Base-by-base conservation (phyloP, 2,888 invertebrate species). In the Orthosia gothica region DNA sequence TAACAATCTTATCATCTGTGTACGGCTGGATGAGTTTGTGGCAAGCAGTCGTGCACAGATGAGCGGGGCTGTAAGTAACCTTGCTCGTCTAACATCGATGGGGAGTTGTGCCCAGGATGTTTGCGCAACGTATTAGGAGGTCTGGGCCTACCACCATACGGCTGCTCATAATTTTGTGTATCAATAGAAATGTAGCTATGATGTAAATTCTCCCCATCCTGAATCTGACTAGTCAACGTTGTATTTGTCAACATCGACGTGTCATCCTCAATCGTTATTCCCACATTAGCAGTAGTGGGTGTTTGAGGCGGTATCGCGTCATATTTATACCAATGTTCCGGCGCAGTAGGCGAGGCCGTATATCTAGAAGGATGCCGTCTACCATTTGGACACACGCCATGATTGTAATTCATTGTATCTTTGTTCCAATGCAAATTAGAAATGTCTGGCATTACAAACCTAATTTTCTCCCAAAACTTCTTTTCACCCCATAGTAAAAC, bases 381-480 rank as follows among this genome's bases (percentile, higher is more conserved):
- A 70, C 95, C 96, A 91, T 97, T 97, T 84, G 97, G 97, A 89
- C 96, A 96, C 52, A 95, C 93, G 86, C 94, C 95, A 89, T 97
- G 97, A 90, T 95, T 96, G 87, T 97, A 97, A 93, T 97, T 97
- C 83, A 97, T 92, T 82, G 94, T 93, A 79, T 96, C 96, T 87
- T 97, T 97, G 91, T 97, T 97, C 96, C 97, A 97, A 90, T 97
- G 97, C 87, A 97, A 96, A 91, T 97, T 97, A 70, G 97, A 95
- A 85, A 97, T 96, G 86, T 99, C 99, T 77, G 98, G 98, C 97
- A 99, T 98, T 70, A 98, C 98, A 95, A 97, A 97, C 82, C 98
- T 97, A 82, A 99, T 97, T 94, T 99, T 98, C 89, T 98, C 98
- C 99, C 99, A 99, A 95, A 99, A 99, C 89, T 98, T 97, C 89